Base-by-base conservation (phyloP, 2,797 vertebrate species). In the Oreochromis mossambicus region DNA sequence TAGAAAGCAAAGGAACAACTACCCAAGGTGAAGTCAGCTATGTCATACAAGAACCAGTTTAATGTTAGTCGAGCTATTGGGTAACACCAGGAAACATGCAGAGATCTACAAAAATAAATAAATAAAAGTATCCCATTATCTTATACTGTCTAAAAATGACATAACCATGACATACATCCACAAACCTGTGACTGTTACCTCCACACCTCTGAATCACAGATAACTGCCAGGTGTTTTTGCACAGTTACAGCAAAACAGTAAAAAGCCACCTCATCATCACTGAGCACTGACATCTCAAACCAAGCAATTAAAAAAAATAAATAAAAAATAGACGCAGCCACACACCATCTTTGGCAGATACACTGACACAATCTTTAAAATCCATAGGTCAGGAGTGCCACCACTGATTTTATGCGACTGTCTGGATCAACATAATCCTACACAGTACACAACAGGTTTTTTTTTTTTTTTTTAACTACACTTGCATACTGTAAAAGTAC, bases 161-260 rank as follows among this genome's bases (percentile, higher is more conserved):
- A 36, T 36, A 13, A 55, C 61, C 56, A 79, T 86, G 89, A 90
- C 77, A 79, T 87, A 86, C 85, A 83, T 85, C 78, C 70, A 15
- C 76, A 38, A 82, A 79, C 86, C 82, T 75, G 81, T 86, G 82
- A 86, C 61, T 79, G 24, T 90, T 89, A 91, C 9, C 8, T 51
- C 84, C 77, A 84, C 78, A 43, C 66, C 79, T 84, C 29, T 41
- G 41, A 77, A 63, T 89, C 54, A 79, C 51, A 85, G 61, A 87
- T 75, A 91, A 88, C 52, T 21, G 14, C 78, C 51, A 78, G 77
- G 78, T 78, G 77, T 79, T 66, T 81, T 83, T 54, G 21, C 43
- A 63, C 19, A 68, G 80, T 78, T 73, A 70, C 81, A 50, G 56
- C 6, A 8, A 76, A 87, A 76, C 38, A 38, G 56, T 56, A 58